Conservation (phyloP, 2,888 invertebrate species). For the Drosophila macrothrix region DNA sequence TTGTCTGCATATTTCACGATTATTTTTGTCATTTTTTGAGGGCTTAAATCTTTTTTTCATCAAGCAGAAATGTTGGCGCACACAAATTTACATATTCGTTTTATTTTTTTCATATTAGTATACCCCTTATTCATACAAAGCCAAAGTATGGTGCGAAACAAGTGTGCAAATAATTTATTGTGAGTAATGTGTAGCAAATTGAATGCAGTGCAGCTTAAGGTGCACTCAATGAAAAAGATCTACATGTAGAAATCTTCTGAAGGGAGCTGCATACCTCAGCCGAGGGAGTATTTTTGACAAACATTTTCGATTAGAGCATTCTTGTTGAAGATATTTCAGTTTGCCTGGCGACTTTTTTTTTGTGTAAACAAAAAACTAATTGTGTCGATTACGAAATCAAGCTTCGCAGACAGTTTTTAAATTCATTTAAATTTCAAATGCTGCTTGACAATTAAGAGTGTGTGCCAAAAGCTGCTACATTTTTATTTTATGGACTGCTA, state of each 20-base stretch:
- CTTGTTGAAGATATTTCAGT: constrained; percentile 25
- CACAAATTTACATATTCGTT: constrained; percentile 21
- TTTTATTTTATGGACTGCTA: constrained; percentile 64
- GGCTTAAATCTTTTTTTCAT: constrained; percentile 25
- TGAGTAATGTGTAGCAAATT: background rate
- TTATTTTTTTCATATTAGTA: constrained; percentile 10
- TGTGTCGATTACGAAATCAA: constrained; percentile 53
- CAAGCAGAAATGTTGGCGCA: constrained; percentile 16
- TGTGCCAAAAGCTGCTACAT: constrained; percentile 66
- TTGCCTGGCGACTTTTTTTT: constrained; percentile 24
- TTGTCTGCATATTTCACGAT: constrained; percentile 45
- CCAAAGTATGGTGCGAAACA: constrained; percentile 10
- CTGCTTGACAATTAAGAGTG: constrained; percentile 63
- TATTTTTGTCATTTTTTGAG: constrained; percentile 31
- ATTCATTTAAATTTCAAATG: constrained; percentile 65
- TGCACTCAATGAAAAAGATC: background rate
- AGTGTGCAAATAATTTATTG: constrained; percentile 3
- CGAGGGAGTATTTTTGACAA: background rate
- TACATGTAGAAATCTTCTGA: background rate
- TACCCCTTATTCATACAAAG: background rate
- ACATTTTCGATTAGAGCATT: background rate
- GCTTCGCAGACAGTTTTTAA: constrained; percentile 37
- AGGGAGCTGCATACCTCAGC: background rate
- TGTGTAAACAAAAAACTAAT: constrained; percentile 43
- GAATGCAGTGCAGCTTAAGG: background rate